phyloP scores from a whole-genome alignment of 2,797 vertebrate species.

The Gallinago stenura region DNA sequence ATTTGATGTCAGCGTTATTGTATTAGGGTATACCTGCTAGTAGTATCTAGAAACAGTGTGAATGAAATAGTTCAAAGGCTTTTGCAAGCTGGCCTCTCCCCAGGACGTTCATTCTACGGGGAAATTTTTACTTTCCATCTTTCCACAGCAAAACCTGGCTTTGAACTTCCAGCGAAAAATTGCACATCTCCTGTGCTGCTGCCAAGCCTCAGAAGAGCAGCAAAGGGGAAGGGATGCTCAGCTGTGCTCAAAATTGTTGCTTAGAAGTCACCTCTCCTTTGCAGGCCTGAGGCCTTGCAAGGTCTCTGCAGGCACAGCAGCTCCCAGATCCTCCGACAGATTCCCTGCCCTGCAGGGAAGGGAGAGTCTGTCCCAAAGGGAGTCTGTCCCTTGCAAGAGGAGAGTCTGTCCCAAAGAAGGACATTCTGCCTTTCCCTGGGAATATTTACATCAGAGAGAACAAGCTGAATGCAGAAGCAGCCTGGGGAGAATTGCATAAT shows the following conservation, averaged over 20 bases:
- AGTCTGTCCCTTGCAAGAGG: neutral
- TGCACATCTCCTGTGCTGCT: neutral
- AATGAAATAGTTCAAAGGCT: neutral
- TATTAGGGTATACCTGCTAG: neutral
- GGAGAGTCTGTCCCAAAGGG: neutral
- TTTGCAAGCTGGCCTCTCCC: neutral
- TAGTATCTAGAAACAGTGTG: neutral
- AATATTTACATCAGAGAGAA: neutral
- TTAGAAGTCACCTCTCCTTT: neutral
- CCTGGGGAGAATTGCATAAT: neutral
- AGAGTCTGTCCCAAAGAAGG: neutral
- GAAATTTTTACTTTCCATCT: neutral
- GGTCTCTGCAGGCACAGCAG: neutral
- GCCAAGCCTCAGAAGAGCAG: neutral
- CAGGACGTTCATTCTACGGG: fast-evolving
- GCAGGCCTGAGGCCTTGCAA: fast-evolving
- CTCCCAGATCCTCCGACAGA: fast-evolving
- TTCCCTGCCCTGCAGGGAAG: neutral
- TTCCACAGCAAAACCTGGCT: neutral
- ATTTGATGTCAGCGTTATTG: neutral
- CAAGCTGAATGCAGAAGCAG: neutral
- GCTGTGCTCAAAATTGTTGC: neutral
- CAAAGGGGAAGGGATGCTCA: neutral
- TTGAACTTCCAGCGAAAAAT: neutral
- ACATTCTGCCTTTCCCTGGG: neutral